Conservation (phyloP, 2,888 invertebrate genomes). For the Formica aserva region DNA sequence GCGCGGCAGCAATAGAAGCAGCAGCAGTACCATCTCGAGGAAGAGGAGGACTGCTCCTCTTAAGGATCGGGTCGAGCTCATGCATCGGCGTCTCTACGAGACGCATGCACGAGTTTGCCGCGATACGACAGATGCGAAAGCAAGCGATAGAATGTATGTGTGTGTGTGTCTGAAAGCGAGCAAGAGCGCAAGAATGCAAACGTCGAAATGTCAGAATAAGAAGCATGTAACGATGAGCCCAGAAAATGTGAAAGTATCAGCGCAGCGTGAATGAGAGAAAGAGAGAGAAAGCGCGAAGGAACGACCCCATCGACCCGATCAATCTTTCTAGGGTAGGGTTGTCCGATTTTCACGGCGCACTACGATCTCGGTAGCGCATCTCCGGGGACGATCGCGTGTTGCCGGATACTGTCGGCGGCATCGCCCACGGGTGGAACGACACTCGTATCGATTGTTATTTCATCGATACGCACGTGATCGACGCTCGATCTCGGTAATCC, state of each 20-base stretch:
- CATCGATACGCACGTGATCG: slow-evolving; percentile 28
- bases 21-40: slow-evolving; percentile 66
- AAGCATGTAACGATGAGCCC: slow-evolving; percentile 52
- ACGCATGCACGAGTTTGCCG: slow-evolving; percentile 67
- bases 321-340: slow-evolving; percentile 38
- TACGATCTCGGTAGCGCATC: slow-evolving; percentile 68
- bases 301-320: slow-evolving; percentile 42
- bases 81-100: slow-evolving; percentile 38
- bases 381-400: slow-evolving; percentile 65
- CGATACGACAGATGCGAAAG: slow-evolving; percentile 71
- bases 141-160: slow-evolving; percentile 52
- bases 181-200: slow-evolving; percentile 55
- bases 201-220: slow-evolving; percentile 12
- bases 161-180: slow-evolving; percentile 62
- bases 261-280: slow-evolving; percentile 37
- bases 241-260: slow-evolving; percentile 48
- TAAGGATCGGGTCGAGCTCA: slow-evolving; percentile 66
- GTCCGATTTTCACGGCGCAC: slow-evolving; percentile 71
- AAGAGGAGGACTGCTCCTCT: slow-evolving; percentile 72
- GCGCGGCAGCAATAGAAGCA: slow-evolving; percentile 66
- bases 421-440: neutral
- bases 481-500: neutral
- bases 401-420: slow-evolving; percentile 38
- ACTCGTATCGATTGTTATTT: neutral
- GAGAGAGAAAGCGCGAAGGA: slow-evolving; percentile 21